phyloP scores from a whole-genome alignment of 2,113 vertebrate genomes.

The Tetrao urogallus region DNA sequence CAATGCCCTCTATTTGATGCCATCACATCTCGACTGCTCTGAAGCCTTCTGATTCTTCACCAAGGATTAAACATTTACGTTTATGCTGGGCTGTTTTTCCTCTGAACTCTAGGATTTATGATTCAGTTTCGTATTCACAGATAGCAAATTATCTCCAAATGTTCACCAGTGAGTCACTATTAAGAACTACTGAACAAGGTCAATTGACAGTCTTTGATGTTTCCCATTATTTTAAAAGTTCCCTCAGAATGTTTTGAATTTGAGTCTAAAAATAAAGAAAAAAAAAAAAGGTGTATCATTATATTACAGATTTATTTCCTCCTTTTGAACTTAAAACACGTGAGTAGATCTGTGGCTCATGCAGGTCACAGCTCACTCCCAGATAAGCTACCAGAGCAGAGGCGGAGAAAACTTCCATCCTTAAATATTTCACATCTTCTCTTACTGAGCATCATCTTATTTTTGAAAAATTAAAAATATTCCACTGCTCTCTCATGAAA shows the following conservation, averaged over 20 bases:
- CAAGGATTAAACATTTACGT: conserved; percentile 67
- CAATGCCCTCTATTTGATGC: conserved; percentile 20
- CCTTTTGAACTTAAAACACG: conserved; percentile 69
- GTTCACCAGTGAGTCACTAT: conserved; percentile 75
- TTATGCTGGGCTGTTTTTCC: conserved; percentile 62
- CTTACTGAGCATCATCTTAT: background rate
- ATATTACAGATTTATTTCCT: conserved; percentile 69
- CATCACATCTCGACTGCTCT: conserved; percentile 55
- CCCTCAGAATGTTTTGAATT: conserved; percentile 69
- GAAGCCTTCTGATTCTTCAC: conserved; percentile 49
- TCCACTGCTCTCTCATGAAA: background rate
- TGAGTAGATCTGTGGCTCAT: conserved; percentile 59
- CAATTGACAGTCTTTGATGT: conserved; percentile 70
- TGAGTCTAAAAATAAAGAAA: conserved; percentile 71
- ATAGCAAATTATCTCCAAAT: conserved; percentile 81
- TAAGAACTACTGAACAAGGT: conserved; percentile 73
- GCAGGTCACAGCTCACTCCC: conserved; percentile 43
- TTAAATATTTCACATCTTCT: background rate
- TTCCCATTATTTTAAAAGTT: conserved; percentile 68
- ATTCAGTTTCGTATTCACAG: conserved; percentile 76
- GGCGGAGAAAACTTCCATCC: conserved; percentile 18
- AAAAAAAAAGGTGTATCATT: conserved; percentile 58
- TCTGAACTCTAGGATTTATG: conserved; percentile 75
- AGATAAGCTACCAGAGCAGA: conserved; percentile 47
- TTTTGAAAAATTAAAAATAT: conserved; percentile 39